phyloP scores from a whole-genome alignment of 1,140 invertebrate genomes.

The Triops cancriformis region DNA sequence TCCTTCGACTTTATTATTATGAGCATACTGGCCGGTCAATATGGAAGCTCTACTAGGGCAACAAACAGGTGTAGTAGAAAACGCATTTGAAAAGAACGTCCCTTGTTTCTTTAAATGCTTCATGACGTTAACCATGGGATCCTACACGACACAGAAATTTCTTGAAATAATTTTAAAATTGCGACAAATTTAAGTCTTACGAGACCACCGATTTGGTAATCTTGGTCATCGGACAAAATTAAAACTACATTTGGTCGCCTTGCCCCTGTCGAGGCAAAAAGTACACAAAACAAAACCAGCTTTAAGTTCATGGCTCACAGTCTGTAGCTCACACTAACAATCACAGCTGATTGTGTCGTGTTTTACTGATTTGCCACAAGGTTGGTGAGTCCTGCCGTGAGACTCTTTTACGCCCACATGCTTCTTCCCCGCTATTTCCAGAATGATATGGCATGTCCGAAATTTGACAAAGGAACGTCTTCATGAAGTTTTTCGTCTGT shows the following conservation, averaged over 20 bases:
- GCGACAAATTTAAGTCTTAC: conserved; percentile 42
- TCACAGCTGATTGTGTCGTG: too few species aligned
- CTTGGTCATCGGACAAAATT: conserved; percentile 78
- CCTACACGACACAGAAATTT: conserved; percentile 7
- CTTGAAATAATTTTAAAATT: conserved; percentile 8
- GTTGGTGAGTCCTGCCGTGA: too few species aligned
- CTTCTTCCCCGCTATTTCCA: too few species aligned
- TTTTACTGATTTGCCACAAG: too few species aligned
- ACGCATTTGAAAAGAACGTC: conserved; percentile 61
- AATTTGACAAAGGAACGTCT: too few species aligned
- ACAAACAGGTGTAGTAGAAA: conserved; percentile 69
- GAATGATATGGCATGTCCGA: too few species aligned
- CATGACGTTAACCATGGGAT: conserved; percentile 28
- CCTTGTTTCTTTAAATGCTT: conserved; percentile 54
- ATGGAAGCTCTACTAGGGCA: conserved; percentile 82
- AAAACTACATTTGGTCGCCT: conserved; percentile 63
- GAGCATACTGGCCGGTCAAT: conserved; percentile 71
- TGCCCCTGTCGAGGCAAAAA: not conserved
- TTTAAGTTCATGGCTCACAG: not conserved
- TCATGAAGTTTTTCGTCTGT: not conserved
- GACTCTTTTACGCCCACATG: too few species aligned
- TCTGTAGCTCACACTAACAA: not conserved
- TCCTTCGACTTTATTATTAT: conserved; percentile 69
- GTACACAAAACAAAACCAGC: not conserved
- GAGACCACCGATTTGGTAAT: conserved; percentile 63